A percentile compares a stretch with the other conserved stretches of the same genome.
Evolutionary conservation across 2,888 invertebrate genomes (phyloP).

Genomic region (Erebia ligea): DNA sequence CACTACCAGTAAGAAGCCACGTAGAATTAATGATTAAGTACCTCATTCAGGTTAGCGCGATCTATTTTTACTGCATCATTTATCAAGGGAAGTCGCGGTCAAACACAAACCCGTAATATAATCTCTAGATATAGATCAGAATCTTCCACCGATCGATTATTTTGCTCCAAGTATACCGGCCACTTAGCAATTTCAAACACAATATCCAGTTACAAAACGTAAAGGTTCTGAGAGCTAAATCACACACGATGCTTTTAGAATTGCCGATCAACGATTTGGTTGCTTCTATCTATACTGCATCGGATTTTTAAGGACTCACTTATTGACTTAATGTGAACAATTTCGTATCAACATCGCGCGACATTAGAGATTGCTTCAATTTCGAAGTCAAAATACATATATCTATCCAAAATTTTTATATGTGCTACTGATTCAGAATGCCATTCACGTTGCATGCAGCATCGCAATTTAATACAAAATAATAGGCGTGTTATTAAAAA

Average conservation of each 20-base stretch:
- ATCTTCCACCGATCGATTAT: constrained; percentile 19
- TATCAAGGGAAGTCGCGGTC: constrained; percentile 14
- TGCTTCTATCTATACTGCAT: not conserved
- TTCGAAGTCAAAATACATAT: too few species aligned
- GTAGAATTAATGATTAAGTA: not conserved
- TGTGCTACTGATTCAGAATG: too few species aligned
- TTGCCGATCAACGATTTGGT: not conserved
- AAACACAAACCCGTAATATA: constrained; percentile 4
- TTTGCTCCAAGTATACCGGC: constrained; percentile 14
- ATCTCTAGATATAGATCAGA: constrained; percentile 16
- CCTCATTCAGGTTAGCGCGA: not conserved
- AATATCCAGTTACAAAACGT: constrained; percentile 22
- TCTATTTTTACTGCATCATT: constrained; percentile 9
- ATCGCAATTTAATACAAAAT: too few species aligned
- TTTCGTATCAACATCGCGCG: not conserved
- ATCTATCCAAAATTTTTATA: too few species aligned
- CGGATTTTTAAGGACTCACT: not conserved
- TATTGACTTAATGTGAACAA: not conserved
- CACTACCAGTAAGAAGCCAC: too few species aligned
- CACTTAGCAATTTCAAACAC: constrained; percentile 28
- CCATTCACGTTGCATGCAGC: too few species aligned
- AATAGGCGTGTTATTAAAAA: too few species aligned
- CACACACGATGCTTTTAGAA: not conserved
- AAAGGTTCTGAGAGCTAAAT: not conserved
- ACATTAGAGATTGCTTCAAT: not conserved